These are phyloP conservation scores for Molanna angustata DNA, from an alignment of 2,888 invertebrate genomes.

Conservation along the genomic window DNA sequence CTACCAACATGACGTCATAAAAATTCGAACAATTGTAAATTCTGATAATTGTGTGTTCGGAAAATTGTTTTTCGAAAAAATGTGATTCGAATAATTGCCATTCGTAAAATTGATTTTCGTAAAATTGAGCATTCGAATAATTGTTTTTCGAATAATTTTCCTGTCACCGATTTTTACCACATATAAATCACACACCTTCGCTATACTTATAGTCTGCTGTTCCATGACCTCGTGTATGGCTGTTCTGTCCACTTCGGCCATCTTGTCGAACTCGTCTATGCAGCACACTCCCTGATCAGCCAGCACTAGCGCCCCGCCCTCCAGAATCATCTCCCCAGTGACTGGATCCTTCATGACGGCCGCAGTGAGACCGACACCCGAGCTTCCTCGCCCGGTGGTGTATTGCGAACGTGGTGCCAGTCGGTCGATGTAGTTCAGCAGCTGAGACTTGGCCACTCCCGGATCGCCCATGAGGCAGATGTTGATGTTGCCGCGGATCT, in stretches of 20 bases:
- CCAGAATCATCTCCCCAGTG: slow-evolving; percentile 96
- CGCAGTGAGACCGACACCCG: slow-evolving; percentile 98
- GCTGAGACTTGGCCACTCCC: slow-evolving; percentile 98
- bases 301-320: slow-evolving; percentile 94
- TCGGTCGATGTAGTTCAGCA: slow-evolving; percentile 91
- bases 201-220: slow-evolving; percentile 99
- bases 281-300: slow-evolving; percentile 98
- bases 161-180: no score
- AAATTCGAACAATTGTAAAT: no score
- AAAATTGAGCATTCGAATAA: no score
- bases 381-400: slow-evolving; percentile 91
- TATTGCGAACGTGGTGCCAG: slow-evolving; percentile 92
- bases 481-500: slow-evolving; percentile 95
- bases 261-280: slow-evolving; percentile 99
- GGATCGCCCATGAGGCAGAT: slow-evolving; percentile 99
- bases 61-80: no score
- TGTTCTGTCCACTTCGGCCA: slow-evolving; percentile 93
- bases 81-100: no score
- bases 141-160: no score
- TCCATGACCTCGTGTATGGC: slow-evolving; percentile 99
- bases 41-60: no score
- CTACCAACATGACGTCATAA: no score
- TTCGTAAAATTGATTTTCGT: no score
- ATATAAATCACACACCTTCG: no score
- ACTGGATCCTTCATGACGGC: slow-evolving; percentile 97